Conservation (phyloP, 2,797 vertebrate genomes). For the Enteromius trimaculatus region DNA sequence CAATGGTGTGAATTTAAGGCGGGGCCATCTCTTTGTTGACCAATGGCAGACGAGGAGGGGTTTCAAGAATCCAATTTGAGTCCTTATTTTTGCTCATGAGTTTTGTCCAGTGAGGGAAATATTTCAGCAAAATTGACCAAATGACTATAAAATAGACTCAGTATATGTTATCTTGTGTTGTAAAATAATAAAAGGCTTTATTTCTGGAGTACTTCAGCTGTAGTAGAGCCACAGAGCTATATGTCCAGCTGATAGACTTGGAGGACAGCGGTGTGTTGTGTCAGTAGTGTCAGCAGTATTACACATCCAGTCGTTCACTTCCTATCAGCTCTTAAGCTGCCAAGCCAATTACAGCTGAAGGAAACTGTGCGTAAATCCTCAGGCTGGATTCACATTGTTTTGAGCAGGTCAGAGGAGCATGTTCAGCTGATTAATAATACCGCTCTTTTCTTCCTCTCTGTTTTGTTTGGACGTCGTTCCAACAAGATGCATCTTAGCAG, state of each 20-base stretch:
- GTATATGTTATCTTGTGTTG: neutral
- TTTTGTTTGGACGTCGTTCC: constrained; percentile 59
- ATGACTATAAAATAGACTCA: neutral
- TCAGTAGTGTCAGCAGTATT: constrained; percentile 55
- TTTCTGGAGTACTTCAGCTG: neutral
- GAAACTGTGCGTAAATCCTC: constrained; percentile 54
- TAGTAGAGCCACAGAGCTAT: neutral
- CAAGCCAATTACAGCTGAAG: constrained; percentile 62
- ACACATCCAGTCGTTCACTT: constrained; percentile 53
- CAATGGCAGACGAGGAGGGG: neutral
- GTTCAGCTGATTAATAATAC: constrained; percentile 65
- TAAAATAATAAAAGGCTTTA: neutral
- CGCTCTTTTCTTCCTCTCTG: constrained; percentile 57
- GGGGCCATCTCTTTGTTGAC: neutral
- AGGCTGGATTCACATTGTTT: constrained; percentile 58
- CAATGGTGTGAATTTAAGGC: neutral
- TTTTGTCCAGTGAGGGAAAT: neutral
- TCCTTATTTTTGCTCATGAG: neutral
- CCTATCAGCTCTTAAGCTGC: constrained; percentile 58
- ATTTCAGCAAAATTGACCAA: neutral
- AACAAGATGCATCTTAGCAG: constrained; percentile 63
- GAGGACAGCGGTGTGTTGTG: constrained; percentile 42
- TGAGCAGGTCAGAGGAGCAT: constrained; percentile 62
- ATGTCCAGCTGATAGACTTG: constrained; percentile 22
- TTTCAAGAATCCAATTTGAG: neutral